Evolutionary conservation across 1,140 invertebrate species (phyloP), one percentile per base, ranked within the genome.

Genomic region (Scaptomyza pallida): DNA sequence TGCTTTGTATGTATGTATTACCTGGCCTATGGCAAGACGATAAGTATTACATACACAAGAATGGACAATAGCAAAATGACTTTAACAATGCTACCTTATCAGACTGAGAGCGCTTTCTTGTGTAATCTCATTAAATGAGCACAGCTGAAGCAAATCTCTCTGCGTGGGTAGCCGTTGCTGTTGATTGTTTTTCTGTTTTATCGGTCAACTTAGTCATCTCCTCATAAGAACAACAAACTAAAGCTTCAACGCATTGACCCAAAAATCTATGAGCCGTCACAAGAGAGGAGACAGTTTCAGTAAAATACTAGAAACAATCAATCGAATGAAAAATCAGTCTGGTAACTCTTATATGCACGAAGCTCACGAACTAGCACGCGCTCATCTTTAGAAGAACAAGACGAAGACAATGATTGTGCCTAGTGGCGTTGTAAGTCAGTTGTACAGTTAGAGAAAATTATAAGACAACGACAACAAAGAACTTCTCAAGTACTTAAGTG

Each of bases 381-480:
- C 40, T 41, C 43, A 47, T 13, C 33, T 12, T 51, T 55, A 47
- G 26, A 61, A 19, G 37, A 37, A 47, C 52, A 43, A 40, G 30
- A 44, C 33, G 33, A 37, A 52, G 61, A 47, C 43, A 37, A 40
- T 26, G 35, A 44, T 26, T 40, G 35, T 26, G 67, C 57, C 57
- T 60, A 21, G 19, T 43, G 52, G 62, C 71, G 72, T 61, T 79
- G 61, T 75, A 85, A 79, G 50, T 47, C 65, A 67, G 12, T 59
- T 78, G 44, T 86, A 83, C 80, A 83, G 80, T 83, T 83, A 83
- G 45, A 75, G 79, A 83, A 85, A 82, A 75, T 76, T 79, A 68
- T 85, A 83, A 83, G 75, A 72, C 72, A 65, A 48, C 37, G 50
- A 83, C 76, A 70, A 80, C 72, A 83, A 64, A 83, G 79, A 78